Evolutionary conservation across 2,113 vertebrate species (phyloP).

Genomic region (Hypanus sabinus): DNA sequence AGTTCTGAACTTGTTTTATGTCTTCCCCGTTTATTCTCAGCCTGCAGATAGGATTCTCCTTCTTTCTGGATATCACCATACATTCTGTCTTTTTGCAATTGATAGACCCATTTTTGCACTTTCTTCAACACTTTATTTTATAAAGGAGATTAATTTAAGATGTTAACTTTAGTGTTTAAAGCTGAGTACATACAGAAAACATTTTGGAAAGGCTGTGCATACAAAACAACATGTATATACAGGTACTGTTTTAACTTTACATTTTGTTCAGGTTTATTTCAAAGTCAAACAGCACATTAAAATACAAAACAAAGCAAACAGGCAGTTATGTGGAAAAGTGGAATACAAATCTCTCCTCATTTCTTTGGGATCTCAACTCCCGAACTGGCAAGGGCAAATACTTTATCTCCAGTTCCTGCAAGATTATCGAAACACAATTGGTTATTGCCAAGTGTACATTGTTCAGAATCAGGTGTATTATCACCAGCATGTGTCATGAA

Average conservation of each 20-base stretch:
- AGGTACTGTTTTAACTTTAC: slow-evolving; percentile 19
- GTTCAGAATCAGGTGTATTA: neutral
- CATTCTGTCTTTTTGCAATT: too few species aligned
- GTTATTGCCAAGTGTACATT: neutral
- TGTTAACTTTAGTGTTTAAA: neutral
- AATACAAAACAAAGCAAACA: neutral
- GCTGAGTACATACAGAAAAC: neutral
- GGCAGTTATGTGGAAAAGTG: neutral
- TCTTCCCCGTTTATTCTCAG: too few species aligned
- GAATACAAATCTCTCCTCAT: slow-evolving; percentile 40
- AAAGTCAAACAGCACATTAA: slow-evolving; percentile 12
- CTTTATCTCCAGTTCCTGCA: slow-evolving; percentile 90
- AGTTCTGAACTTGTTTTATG: too few species aligned
- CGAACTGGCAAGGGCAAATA: slow-evolving; percentile 86
- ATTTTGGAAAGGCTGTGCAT: neutral
- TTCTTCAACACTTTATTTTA: slow-evolving; percentile 21
- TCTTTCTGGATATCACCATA: too few species aligned
- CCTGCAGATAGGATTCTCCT: too few species aligned
- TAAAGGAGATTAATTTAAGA: neutral
- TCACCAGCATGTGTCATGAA: too few species aligned
- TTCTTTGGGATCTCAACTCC: slow-evolving; percentile 79
- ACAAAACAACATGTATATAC: slow-evolving; percentile 28
- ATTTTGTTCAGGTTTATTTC: neutral
- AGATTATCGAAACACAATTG: slow-evolving; percentile 42
- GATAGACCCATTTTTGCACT: too few species aligned